Base-by-base conservation (phyloP, 2,113 vertebrate genomes). In the Hipposideros armiger region DNA sequence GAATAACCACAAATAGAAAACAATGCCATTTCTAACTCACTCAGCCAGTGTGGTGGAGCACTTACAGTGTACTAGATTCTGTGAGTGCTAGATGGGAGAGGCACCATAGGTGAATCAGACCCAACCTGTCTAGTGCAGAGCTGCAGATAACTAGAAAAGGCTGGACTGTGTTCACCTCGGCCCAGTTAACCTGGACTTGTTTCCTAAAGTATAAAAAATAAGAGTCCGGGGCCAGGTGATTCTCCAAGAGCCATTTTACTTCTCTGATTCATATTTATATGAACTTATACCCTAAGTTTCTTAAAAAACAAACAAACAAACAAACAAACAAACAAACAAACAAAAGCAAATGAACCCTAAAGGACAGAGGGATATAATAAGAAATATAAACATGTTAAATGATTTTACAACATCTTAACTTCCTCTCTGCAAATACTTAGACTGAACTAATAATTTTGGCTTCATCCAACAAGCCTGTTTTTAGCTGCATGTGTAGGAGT, bases 361-460 rank as follows among this genome's bases (percentile, higher is more conserved):
- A 94, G 56, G 26, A 45, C 50, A 80, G n/a, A 94, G 40, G 19
- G 15, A 45, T 85, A 72, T 72, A 90, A 87, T 76, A 91, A 89
- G 47, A 89, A 96, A 70, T 24, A 96, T 73, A 85, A 95, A 54
- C 64, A 76, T 70, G 84, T 83, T 15, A 85, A 83, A 50, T 54
- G 4, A 58, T 87, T 77, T 96, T 90, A 93, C 10, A 73, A 9
- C 82, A 91, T 94, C 52, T 73, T 91, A 74, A 82, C 90, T 95
- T 78, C 70, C 72, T 92, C 45, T 96, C 20, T 84, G 50, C 77
- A 87, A 87, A 87, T 58, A 19, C 40, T 88, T 78, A 69, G 36
- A 52, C 28, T 80, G 64, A 47, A 36, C 58, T 54, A 74, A 84
- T 64, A 76, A 81, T 40, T 7, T 54, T 64, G 77, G 20, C 22